Evolutionary conservation across 2,888 invertebrate genomes (phyloP).

Genomic region (Pogonocherus hispidulus): DNA sequence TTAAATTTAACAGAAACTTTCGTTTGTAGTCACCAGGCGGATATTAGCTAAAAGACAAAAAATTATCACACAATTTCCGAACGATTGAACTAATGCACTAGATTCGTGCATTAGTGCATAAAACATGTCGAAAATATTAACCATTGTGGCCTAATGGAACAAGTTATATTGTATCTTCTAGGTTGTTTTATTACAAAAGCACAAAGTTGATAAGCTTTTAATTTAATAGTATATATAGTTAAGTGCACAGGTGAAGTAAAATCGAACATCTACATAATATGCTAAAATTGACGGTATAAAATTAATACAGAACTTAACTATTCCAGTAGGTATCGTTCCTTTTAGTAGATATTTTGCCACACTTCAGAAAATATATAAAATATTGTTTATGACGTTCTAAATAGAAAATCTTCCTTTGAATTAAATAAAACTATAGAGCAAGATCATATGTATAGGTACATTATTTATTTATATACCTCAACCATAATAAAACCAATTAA

Average conservation of each 20-base stretch:
- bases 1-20: no score
- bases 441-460: no score
- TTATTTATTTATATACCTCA: no score
- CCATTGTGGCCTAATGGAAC: not conserved
- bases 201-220: not conserved
- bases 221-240: not conserved
- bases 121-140: conserved; percentile 8
- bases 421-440: no score
- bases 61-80: conserved; percentile 6
- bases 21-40: not conserved
- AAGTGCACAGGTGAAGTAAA: not conserved
- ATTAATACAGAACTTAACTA: no score
- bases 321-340: no score
- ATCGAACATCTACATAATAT: not conserved
- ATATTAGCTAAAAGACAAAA: not conserved
- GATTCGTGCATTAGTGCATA: not conserved
- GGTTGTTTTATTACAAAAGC: not conserved
- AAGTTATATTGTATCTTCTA: conserved; percentile 5
- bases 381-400: no score
- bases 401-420: no score
- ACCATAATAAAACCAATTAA: no score
- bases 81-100: conserved; percentile 7
- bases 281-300: no score
- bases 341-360: no score
- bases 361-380: no score